phyloP scores from a whole-genome alignment of 2,113 vertebrate genomes.

The Upupa epops region DNA sequence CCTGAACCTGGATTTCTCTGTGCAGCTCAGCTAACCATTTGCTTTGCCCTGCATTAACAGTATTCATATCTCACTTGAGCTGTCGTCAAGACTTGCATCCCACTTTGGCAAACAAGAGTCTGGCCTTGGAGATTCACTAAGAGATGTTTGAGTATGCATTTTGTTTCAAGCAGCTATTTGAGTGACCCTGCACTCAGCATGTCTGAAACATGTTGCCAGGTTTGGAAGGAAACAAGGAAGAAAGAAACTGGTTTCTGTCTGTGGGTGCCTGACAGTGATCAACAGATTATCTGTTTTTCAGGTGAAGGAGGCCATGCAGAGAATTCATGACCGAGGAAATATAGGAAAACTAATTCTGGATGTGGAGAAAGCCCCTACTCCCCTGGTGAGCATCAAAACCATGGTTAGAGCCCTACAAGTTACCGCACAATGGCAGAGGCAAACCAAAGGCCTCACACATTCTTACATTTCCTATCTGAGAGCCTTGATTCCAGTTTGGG shows the following conservation, averaged over 20 bases:
- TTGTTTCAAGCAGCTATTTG: background rate
- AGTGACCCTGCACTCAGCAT: background rate
- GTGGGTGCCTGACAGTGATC: background rate
- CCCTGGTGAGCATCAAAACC: constrained; percentile 82
- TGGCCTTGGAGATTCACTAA: background rate
- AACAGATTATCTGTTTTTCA: constrained; percentile 50
- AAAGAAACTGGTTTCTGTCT: background rate
- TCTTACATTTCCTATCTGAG: background rate
- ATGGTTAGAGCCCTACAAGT: background rate
- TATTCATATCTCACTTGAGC: background rate
- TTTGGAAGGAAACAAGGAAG: background rate
- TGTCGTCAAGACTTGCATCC: background rate
- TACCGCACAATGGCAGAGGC: background rate
- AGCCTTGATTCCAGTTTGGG: background rate
- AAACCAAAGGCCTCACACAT: background rate
- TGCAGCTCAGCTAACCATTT: background rate
- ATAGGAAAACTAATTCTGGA: constrained; percentile 98
- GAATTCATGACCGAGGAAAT: constrained; percentile 98
- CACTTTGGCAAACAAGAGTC: background rate
- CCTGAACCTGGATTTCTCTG: background rate
- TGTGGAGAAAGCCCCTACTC: constrained; percentile 94
- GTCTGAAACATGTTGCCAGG: background rate
- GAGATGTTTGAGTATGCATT: background rate
- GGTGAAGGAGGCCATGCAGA: constrained; percentile 99
- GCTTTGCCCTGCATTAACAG: background rate